Evolutionary conservation across 1,140 invertebrate species (phyloP), one percentile per base, ranked within the genome.

Genomic region (Drosophila tropicalis): DNA sequence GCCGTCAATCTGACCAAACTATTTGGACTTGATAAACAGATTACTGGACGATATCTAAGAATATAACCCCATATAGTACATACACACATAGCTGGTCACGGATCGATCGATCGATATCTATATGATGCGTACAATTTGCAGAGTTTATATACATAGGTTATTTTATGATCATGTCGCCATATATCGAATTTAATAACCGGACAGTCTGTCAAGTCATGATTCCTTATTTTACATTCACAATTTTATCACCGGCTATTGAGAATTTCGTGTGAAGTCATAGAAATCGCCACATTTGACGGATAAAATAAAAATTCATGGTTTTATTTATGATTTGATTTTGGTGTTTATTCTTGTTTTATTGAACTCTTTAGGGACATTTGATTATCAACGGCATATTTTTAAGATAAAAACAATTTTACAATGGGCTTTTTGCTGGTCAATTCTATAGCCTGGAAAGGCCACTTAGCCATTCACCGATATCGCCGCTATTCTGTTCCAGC

Each of bases 401-500:
- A 60, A 70, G 60, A 68, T 64, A 79, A 65, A 39, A 22, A 39
- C 55, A 65, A 41, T 29, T 83, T 86, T 82, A 86, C 67, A 70
- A 71, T 17, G 39, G 51, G 51, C 70, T 65, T 34, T 29, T 62
- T 62, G 9, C 5, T 19, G 36, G 19, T 62, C 39, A 62, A 22
- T 51, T 74, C 77, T 90, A 58, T 22, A 81, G 67, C 9, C 66
- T 9, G 39, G 76, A 34, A 29, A 72, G 63, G 39, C 79, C 82
- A 47, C 29, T 63, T 9, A 96, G 86, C 95, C 95, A 96, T 1
- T 75, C 80, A 54, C 92, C 91, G 2, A 96, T 92, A 32, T 91
- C 91, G 0, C 74, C 71, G 10, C 89, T 91, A 72, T 96, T 94
- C 15, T 85, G 93, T 5, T 91, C 67, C 1, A 94, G 73, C 97